Conservation (phyloP, 2,888 invertebrate genomes). For the Aromia moschata region DNA sequence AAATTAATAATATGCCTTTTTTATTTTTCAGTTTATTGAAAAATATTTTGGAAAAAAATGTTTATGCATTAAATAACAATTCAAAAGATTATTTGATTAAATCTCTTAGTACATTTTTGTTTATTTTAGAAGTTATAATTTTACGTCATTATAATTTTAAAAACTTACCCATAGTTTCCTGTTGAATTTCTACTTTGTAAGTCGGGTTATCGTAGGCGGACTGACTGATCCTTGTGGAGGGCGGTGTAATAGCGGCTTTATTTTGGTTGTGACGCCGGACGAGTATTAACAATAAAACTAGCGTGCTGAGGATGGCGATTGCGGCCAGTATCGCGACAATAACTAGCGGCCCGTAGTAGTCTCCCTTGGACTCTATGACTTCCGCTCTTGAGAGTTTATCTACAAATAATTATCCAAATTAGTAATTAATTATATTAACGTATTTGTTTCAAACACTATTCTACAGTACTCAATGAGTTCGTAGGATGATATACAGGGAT, state of each 20-base stretch:
- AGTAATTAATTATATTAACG: too few species aligned
- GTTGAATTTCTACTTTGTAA: slow-evolving; percentile 92
- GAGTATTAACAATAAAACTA: slow-evolving; percentile 81
- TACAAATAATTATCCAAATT: slow-evolving; percentile 34
- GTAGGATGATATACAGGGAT: too few species aligned
- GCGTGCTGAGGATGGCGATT: slow-evolving; percentile 82
- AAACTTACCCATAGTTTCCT: slow-evolving; percentile 86
- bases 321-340: slow-evolving; percentile 89
- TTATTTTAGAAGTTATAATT: too few species aligned
- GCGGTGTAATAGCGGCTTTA: slow-evolving; percentile 79
- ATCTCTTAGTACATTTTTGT: too few species aligned
- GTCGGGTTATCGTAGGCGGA: slow-evolving; percentile 94
- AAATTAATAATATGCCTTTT: too few species aligned
- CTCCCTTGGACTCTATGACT: slow-evolving; percentile 69
- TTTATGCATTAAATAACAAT: too few species aligned
- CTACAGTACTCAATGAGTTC: too few species aligned
- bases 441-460: too few species aligned
- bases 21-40: too few species aligned
- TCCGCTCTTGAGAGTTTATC: slow-evolving; percentile 64
- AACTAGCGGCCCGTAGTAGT: slow-evolving; percentile 89
- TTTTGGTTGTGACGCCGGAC: slow-evolving; percentile 76
- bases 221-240: slow-evolving; percentile 76
- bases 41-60: too few species aligned
- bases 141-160: not conserved
- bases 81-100: too few species aligned